A percentile compares a stretch with the other conserved stretches of the same genome.
phyloP scores from a whole-genome alignment of 2,113 vertebrate genomes.

The Chionodraco myersi region DNA sequence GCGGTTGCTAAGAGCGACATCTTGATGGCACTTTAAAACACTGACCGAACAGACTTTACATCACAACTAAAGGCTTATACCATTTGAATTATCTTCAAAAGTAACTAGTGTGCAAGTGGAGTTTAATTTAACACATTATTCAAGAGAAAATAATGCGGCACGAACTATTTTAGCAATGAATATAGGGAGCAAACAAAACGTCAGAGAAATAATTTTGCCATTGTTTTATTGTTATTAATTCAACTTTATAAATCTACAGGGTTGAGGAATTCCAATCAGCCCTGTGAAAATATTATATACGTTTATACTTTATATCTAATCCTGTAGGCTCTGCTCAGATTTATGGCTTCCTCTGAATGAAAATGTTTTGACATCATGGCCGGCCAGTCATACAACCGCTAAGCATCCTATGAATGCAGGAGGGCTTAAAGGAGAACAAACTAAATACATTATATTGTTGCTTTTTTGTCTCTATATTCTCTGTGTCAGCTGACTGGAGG shows the following conservation, averaged over 20 bases:
- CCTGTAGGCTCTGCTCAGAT: not conserved
- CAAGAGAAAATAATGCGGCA: not conserved
- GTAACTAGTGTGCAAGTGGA: not conserved
- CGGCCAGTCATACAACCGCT: not conserved
- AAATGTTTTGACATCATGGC: not conserved
- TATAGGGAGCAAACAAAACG: no score
- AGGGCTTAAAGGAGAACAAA: not conserved
- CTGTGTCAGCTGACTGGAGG: constrained; percentile 30
- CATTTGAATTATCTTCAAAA: not conserved
- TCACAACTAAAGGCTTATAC: constrained; percentile 2
- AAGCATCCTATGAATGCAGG: not conserved
- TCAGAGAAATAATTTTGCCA: not conserved
- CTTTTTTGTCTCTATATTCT: constrained; percentile 8
- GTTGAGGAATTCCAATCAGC: not conserved
- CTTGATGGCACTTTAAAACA: constrained; percentile 44
- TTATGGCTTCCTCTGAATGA: not conserved
- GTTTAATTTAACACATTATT: not conserved
- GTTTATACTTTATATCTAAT: not conserved
- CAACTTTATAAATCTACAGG: not conserved
- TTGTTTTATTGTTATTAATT: not conserved
- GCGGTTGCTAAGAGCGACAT: constrained; percentile 32
- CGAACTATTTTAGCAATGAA: not conserved
- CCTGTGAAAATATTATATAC: not conserved
- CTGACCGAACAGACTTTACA: constrained; percentile 5
- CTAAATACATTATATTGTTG: not conserved